Percentiles rank a stretch among this genome's conserved stretches.
Conservation (phyloP, 2,888 invertebrate genomes). For the Cynaeus angustus region DNA sequence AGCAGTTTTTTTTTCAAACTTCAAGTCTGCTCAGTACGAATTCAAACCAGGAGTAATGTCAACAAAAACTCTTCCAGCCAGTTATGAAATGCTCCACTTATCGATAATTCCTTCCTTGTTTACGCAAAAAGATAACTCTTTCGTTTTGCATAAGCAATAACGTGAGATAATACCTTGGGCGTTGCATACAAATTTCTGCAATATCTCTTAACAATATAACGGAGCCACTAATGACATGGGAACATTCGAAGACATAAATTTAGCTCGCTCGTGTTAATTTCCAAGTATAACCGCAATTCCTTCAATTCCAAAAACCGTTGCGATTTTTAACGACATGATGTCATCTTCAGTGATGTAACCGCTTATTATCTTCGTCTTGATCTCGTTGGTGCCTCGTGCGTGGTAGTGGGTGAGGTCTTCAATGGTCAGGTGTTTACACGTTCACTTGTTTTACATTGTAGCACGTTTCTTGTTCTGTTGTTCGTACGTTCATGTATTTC, state of each 20-base stretch:
- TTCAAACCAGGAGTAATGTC: too few relatives aligned
- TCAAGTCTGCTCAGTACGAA: too few relatives aligned
- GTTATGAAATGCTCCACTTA: too few relatives aligned
- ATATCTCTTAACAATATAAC: constrained; percentile 1
- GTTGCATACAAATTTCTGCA: constrained; percentile 23
- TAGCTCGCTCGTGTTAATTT: not conserved
- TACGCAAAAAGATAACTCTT: constrained; percentile 11
- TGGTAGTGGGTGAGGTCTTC: constrained; percentile 24
- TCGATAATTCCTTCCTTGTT: too few relatives aligned
- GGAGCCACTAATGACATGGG: constrained; percentile 4
- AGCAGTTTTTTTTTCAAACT: too few relatives aligned
- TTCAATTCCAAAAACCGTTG: constrained; percentile 17
- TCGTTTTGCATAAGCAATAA: not conserved
- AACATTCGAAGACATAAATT: not conserved
- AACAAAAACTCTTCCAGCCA: too few relatives aligned
- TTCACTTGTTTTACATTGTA: constrained; percentile 47
- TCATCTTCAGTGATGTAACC: constrained; percentile 34
- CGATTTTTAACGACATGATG: constrained; percentile 23
- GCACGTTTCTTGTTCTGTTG: constrained; percentile 52
- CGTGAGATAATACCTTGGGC: not conserved
- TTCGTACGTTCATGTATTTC: constrained; percentile 47
- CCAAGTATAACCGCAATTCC: not conserved
- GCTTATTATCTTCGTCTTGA: constrained; percentile 25
- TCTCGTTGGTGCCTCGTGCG: constrained; percentile 35
- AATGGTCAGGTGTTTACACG: constrained; percentile 51